A percentile compares a stretch with the other conserved stretches of the same genome.
Evolutionary conservation across 2,888 invertebrate genomes (phyloP).

Genomic region (Carterocephalus palaemon): DNA sequence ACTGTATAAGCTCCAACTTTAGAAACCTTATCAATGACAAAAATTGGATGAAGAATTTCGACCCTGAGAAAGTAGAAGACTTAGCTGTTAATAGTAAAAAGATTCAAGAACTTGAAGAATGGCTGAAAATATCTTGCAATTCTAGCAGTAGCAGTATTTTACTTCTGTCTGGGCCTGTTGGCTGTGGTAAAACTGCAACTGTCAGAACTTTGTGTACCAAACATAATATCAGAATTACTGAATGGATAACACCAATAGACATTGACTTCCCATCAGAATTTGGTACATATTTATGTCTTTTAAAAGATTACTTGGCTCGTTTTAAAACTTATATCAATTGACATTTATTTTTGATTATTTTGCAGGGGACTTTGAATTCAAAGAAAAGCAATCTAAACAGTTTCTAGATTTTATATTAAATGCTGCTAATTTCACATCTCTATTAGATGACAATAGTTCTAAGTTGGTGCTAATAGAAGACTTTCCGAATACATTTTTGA

Average conservation of each 20-base stretch:
- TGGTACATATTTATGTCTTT: slow-evolving; percentile 44
- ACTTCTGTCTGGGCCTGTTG: slow-evolving; percentile 89
- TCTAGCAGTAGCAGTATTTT: slow-evolving; percentile 75
- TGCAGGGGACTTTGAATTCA: slow-evolving; percentile 67
- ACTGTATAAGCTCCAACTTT: slow-evolving; percentile 9
- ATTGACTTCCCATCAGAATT: slow-evolving; percentile 78
- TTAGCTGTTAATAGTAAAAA: slow-evolving; percentile 87
- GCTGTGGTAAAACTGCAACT: slow-evolving; percentile 90
- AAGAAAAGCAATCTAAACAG: slow-evolving; percentile 81
- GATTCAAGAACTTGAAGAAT: slow-evolving; percentile 83
- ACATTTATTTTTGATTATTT: slow-evolving; percentile 26
- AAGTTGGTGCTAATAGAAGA: slow-evolving; percentile 87
- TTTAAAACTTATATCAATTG: background rate
- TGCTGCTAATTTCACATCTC: slow-evolving; percentile 86
- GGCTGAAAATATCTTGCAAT: slow-evolving; percentile 74
- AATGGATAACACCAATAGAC: slow-evolving; percentile 91
- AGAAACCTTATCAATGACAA: slow-evolving; percentile 31
- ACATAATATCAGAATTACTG: slow-evolving; percentile 80
- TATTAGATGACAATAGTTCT: slow-evolving; percentile 73
- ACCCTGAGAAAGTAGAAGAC: slow-evolving; percentile 79
- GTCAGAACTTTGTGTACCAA: slow-evolving; percentile 82
- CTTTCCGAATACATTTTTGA: slow-evolving; percentile 87
- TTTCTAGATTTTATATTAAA: slow-evolving; percentile 88
- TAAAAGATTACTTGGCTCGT: background rate
- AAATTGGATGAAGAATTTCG: slow-evolving; percentile 81